A percentile compares a stretch with the other conserved stretches of the same genome.
Evolutionary conservation across 2,888 invertebrate species (phyloP).

Genomic region (Habrosyne pyritoides): DNA sequence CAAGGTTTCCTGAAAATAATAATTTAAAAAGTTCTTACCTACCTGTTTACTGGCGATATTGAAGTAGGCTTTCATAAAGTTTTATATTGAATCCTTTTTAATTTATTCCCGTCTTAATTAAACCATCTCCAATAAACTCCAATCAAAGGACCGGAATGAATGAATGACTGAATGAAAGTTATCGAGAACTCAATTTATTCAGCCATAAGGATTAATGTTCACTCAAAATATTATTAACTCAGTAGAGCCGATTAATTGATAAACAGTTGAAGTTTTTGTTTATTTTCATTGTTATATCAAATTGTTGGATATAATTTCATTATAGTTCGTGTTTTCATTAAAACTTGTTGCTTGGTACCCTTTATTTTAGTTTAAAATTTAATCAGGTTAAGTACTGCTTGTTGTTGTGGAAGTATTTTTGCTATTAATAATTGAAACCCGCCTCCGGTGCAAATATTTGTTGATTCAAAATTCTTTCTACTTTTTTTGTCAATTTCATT

Average conservation of each 20-base stretch:
- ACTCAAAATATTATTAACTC: constrained; percentile 3
- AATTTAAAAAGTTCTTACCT: too few relatives aligned
- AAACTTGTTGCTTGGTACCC: not conserved
- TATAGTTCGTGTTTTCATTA: not conserved
- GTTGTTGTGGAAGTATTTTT: not conserved
- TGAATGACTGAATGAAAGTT: not conserved
- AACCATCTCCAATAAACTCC: not conserved
- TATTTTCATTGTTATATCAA: not conserved
- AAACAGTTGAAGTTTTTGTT: not conserved
- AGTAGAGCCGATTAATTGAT: not conserved
- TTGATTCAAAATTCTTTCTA: too few relatives aligned
- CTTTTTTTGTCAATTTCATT: too few relatives aligned
- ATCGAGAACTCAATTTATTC: constrained; percentile 1
- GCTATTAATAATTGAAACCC: too few relatives aligned
- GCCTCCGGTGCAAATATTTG: too few relatives aligned
- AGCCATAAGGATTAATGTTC: not conserved
- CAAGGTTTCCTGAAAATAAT: too few relatives aligned
- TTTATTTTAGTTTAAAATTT: not conserved
- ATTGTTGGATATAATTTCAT: not conserved
- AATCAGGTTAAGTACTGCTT: not conserved
- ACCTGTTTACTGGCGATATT: not conserved
- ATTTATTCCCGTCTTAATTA: not conserved
- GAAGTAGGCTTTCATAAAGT: not conserved
- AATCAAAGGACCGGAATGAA: not conserved
- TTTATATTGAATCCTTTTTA: constrained; percentile 1